Evolutionary conservation across 92 coral and sea anemone species (phyloP).

Genomic region (Parazoanthus atlanticus): DNA sequence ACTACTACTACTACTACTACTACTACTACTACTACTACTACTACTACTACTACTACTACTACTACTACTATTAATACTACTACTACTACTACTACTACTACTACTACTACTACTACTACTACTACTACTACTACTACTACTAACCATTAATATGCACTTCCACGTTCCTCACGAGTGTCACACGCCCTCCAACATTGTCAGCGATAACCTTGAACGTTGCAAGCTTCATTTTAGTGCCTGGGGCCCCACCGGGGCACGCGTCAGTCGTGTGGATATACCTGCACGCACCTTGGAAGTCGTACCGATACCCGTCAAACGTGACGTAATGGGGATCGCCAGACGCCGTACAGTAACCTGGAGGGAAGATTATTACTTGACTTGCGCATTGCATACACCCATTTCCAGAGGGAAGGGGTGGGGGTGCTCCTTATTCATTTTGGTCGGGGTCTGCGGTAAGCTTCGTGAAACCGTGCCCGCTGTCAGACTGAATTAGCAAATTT

Average conservation of each 20-base stretch:
- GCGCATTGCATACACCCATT: too few species aligned
- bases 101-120: too few species aligned
- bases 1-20: too few species aligned
- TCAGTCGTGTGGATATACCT: neutral
- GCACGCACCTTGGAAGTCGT: neutral
- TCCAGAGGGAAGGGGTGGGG: too few species aligned
- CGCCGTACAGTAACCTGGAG: neutral
- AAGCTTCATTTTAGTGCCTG: conserved; percentile 19
- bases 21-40: too few species aligned
- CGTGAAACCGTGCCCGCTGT: too few species aligned
- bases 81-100: too few species aligned
- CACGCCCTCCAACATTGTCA: conserved; percentile 4
- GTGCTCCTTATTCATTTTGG: too few species aligned
- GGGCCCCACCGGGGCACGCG: neutral
- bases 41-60: too few species aligned
- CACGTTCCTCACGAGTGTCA: neutral
- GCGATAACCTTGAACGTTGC: conserved; percentile 27
- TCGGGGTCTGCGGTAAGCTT: too few species aligned
- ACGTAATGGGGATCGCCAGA: conserved; percentile 2
- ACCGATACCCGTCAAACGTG: conserved; percentile 2
- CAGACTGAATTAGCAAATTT: too few species aligned
- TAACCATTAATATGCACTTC: conserved; percentile 6
- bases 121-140: neutral
- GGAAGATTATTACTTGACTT: neutral
- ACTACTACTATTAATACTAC: too few species aligned